phyloP scores from a whole-genome alignment of 2,888 invertebrate species.

The Pilophorus perplexus region DNA sequence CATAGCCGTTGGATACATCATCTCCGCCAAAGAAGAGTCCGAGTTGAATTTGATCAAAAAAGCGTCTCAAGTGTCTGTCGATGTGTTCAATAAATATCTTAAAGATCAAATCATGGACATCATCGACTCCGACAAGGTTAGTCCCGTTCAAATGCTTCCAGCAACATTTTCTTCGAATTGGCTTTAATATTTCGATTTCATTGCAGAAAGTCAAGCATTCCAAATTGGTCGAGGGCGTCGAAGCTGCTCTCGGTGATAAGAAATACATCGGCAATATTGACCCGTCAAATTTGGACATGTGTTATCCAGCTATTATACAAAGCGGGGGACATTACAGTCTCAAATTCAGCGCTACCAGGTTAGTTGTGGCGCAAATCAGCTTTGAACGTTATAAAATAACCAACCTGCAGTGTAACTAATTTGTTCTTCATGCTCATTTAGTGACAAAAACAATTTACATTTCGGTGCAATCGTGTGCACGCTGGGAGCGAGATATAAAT shows the following conservation, averaged over 20 bases:
- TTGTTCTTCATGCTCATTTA: too few species aligned
- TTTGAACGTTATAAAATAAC: not conserved
- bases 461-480: constrained; percentile 96
- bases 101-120: constrained; percentile 98
- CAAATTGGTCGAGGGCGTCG: constrained; percentile 94
- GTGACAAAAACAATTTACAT: constrained; percentile 90
- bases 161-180: constrained; percentile 7
- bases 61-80: constrained; percentile 88
- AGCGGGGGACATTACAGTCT: constrained; percentile 97
- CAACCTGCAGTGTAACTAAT: not conserved
- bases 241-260: constrained; percentile 88
- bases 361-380: too few species aligned
- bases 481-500: constrained; percentile 91
- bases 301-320: constrained; percentile 98
- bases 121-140: constrained; percentile 91
- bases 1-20: constrained; percentile 76
- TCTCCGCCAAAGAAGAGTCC: constrained; percentile 91
- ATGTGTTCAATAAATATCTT: constrained; percentile 93
- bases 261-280: constrained; percentile 87
- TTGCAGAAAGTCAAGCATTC: constrained; percentile 89
- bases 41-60: constrained; percentile 88
- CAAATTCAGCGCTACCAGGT: constrained; percentile 86
- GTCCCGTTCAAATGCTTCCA: constrained; percentile 22
- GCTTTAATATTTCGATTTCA: not conserved
- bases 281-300: constrained; percentile 87